Percentiles rank a stretch among this genome's conserved stretches.
Conservation (phyloP, 1,140 invertebrate species). For the Zaprionus lachaisei region DNA sequence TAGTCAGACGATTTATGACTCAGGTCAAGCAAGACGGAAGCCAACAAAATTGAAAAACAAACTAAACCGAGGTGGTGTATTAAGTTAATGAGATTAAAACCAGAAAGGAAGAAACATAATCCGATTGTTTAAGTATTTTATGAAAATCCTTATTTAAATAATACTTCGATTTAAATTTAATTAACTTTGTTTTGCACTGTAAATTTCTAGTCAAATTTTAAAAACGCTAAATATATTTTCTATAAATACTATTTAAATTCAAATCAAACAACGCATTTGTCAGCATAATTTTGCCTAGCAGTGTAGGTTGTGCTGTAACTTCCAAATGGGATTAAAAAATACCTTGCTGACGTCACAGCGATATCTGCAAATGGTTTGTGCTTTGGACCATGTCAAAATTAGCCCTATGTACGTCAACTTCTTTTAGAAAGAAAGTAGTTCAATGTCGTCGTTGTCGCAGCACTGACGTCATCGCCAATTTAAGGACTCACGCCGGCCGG, state of each 20-base stretch:
- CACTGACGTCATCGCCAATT: conserved; percentile 59
- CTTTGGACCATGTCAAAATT: neutral
- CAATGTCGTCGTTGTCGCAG: conserved; percentile 60
- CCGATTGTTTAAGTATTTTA: too few relatives aligned
- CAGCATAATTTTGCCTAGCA: too few relatives aligned
- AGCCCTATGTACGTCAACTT: neutral
- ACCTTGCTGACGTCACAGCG: neutral
- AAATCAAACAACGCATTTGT: too few relatives aligned
- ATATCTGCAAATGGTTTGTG: neutral
- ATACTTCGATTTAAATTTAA: too few relatives aligned
- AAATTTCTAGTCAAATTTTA: too few relatives aligned
- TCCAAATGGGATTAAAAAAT: neutral
- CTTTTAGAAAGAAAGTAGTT: conserved; percentile 57
- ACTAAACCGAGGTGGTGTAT: neutral
- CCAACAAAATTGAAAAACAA: neutral
- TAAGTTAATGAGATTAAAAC: too few relatives aligned
- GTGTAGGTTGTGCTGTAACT: neutral
- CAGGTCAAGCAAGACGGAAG: conserved; percentile 1
- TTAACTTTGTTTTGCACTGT: too few relatives aligned
- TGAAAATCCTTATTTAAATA: too few relatives aligned
- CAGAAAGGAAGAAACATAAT: too few relatives aligned
- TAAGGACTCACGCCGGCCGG: conserved; percentile 59
- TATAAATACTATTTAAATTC: too few relatives aligned
- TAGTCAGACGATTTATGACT: neutral
- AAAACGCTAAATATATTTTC: too few relatives aligned